A percentile compares a stretch with the other conserved stretches of the same genome.
Conservation (phyloP, 2,888 invertebrate genomes). For the Herminia tarsipennalis region DNA sequence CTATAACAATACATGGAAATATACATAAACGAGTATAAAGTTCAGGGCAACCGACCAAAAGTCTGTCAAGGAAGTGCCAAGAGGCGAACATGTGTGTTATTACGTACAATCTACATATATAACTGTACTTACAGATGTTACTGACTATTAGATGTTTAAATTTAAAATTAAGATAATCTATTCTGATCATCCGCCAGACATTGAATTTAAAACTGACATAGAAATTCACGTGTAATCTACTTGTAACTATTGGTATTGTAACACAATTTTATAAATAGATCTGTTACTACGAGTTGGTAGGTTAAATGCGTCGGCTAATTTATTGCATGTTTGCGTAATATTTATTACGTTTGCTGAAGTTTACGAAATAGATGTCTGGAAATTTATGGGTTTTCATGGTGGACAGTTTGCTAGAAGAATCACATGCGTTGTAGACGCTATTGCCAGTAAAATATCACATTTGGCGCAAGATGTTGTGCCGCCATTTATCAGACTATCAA, state of each 20-base stretch:
- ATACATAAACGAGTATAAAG: constrained; percentile 37
- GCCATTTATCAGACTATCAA: no score
- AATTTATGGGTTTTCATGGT: not conserved
- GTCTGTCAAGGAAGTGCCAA: constrained; percentile 68
- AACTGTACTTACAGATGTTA: constrained; percentile 6
- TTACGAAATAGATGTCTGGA: not conserved
- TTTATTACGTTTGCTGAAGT: not conserved
- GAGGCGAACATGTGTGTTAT: constrained; percentile 37
- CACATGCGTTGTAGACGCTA: no score
- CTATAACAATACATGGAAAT: constrained; percentile 12
- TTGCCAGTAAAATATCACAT: no score
- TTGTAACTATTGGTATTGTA: constrained; percentile 16
- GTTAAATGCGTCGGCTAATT: not conserved
- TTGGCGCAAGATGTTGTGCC: no score
- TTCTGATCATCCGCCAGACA: constrained; percentile 4
- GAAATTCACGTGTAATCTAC: constrained; percentile 3
- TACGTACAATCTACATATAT: constrained; percentile 14
- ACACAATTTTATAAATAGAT: constrained; percentile 1
- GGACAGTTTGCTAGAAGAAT: not conserved
- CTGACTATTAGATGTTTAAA: constrained; percentile 12
- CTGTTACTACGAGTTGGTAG: constrained; percentile 2
- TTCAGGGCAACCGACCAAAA: constrained; percentile 75
- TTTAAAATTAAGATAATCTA: constrained; percentile 12
- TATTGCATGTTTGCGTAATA: constrained; percentile 3
- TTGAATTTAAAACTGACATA: constrained; percentile 11